Evolutionary conservation across 2,888 invertebrate genomes (phyloP).

Genomic region (Calliopum simillimum): DNA sequence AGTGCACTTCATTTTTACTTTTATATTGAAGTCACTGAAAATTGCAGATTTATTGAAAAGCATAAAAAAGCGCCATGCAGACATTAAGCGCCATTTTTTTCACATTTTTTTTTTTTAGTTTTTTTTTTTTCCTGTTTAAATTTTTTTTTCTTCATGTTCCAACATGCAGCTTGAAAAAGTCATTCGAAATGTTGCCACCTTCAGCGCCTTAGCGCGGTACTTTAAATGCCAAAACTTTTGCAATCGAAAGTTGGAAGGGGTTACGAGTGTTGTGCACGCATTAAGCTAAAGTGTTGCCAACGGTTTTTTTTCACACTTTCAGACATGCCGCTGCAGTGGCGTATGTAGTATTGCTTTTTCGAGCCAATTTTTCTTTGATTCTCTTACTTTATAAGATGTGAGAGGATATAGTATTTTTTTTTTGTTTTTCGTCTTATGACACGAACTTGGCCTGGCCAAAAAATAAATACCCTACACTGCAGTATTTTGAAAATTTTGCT

Average conservation of each 20-base stretch:
- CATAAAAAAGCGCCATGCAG: neutral
- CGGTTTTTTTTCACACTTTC: neutral
- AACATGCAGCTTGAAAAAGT: neutral
- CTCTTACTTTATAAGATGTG: too few species aligned
- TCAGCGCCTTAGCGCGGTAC: neutral
- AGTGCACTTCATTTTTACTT: neutral
- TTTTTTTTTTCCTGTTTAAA: neutral
- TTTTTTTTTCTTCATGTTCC: neutral
- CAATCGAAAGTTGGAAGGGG: conserved; percentile 9
- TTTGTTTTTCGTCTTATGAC: too few species aligned
- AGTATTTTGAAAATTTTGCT: too few species aligned
- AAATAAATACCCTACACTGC: too few species aligned
- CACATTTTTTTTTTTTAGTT: neutral
- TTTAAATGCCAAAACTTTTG: conserved; percentile 13
- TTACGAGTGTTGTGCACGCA: neutral
- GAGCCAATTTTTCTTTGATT: too few species aligned
- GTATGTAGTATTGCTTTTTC: too few species aligned
- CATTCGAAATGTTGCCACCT: neutral
- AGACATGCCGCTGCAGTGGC: too few species aligned
- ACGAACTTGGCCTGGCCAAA: too few species aligned
- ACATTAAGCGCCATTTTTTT: neutral
- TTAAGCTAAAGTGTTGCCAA: conserved; percentile 25
- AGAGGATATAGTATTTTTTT: too few species aligned
- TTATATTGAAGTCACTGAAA: neutral
- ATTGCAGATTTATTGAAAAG: conserved; percentile 3